Percentiles rank a stretch among this genome's conserved stretches.
Conservation (phyloP, 2,113 vertebrate genomes). For the Siniperca knerii region DNA sequence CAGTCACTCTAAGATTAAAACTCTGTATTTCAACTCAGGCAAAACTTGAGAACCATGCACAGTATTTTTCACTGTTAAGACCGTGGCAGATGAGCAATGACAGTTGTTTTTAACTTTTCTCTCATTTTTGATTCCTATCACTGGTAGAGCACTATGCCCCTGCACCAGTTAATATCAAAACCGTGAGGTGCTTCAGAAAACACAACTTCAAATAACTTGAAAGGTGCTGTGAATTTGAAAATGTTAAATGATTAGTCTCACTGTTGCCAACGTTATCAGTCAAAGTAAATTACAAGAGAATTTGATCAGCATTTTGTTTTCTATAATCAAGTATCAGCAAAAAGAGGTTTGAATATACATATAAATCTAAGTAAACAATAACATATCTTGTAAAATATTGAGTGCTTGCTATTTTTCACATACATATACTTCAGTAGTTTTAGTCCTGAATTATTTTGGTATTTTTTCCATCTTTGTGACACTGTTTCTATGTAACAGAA, state of each 20-base stretch:
- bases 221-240: constrained; percentile 7
- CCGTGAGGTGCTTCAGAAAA: neutral
- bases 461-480: neutral
- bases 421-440: neutral
- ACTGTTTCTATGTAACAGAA: neutral
- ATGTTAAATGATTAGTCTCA: neutral
- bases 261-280: neutral
- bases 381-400: neutral
- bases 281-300: neutral
- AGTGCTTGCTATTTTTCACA: neutral
- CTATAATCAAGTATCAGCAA: neutral
- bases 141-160: neutral
- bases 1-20: constrained; percentile 21
- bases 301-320: neutral
- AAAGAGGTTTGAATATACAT: neutral
- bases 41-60: neutral
- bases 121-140: constrained; percentile 32
- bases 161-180: neutral
- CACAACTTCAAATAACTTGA: neutral
- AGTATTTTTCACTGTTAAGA: neutral
- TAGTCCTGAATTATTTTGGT: neutral
- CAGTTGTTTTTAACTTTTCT: constrained; percentile 17
- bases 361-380: neutral
- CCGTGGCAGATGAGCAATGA: neutral
- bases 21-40: neutral